Evolutionary conservation across 2,113 vertebrate genomes (phyloP), one percentile per base, ranked within the genome.

Genomic region (Tachysurus fulvidraco): DNA sequence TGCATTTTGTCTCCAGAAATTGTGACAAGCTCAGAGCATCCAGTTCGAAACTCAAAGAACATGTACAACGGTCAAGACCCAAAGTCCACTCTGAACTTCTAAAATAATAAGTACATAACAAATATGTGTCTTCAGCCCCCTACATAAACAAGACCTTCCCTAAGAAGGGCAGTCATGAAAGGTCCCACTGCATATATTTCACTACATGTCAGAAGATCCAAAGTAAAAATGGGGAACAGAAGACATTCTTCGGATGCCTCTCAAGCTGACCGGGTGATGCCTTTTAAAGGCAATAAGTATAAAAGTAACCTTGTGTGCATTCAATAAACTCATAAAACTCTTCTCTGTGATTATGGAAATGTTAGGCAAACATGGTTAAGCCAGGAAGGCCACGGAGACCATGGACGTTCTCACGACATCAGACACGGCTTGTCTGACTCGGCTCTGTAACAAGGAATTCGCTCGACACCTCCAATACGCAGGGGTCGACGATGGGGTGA

Each of bases 261-360:
- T 79, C 85, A 86, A 89, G 92, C 92, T 89, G 91, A 90, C 89
- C 83, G 85, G 93, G 92, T 89, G 87, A 94, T 95, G 94, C 88
- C 93, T 95, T 95, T 94, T 93, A 92, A 93, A 92, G 94, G 94
- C 92, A 93, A 92, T 86, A 89, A 86, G 91, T 88, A 92, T 91
- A 87, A 83, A 69, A 65, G 81, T 59, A 90, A 90, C 88, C 88
- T 71, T 55, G 25, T 74, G 76, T 46, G 59, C 81, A 85, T 79
- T 89, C 84, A 85, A 83, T 62, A 50, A 86, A 78, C 88, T 88
- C 84, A 78, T 73, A 64, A 87, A 89, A 88, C 71, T 60, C 11
- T 60, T 83, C 28, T 90, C 83, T 78, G 65, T 78, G 88, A 46
- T 55, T 85, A 89, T 54, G 78, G 77, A 91, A 88, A 87, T 85